Percentiles rank a stretch among this genome's conserved stretches.
Evolutionary conservation across 2,888 invertebrate species (phyloP).

Genomic region (Catonia carolina): DNA sequence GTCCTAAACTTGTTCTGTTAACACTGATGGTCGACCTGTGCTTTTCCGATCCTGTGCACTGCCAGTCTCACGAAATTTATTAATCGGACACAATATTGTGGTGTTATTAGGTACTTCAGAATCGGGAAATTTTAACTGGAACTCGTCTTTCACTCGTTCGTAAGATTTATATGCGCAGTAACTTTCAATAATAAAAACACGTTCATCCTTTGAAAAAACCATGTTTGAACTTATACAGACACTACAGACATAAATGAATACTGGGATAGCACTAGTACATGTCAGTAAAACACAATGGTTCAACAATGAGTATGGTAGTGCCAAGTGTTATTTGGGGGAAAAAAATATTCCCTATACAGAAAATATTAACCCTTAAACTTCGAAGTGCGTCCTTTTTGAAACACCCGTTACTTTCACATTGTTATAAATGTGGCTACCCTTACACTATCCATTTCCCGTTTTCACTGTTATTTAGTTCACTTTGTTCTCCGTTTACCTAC

Average conservation of each 20-base stretch:
- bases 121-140: too few relatives aligned
- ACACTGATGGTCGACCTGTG: constrained; percentile 6
- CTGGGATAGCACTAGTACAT: neutral
- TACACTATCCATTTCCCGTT: too few relatives aligned
- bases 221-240: neutral
- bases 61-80: constrained; percentile 1
- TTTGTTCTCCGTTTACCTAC: too few relatives aligned
- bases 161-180: too few relatives aligned
- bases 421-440: too few relatives aligned
- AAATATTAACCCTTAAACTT: neutral
- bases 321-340: neutral
- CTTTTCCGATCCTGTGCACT: constrained; percentile 11
- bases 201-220: neutral
- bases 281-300: neutral
- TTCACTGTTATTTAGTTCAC: too few relatives aligned
- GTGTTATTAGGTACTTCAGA: neutral
- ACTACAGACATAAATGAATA: neutral
- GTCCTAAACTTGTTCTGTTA: constrained; percentile 10
- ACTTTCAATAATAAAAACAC: neutral
- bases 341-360: neutral
- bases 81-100: neutral
- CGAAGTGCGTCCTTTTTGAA: constrained; percentile 3
- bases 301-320: neutral
- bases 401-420: constrained; percentile 1
- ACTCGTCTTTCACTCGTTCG: too few relatives aligned